phyloP scores from a whole-genome alignment of 2,113 vertebrate genomes.

The Entomyzon cyanotis region DNA sequence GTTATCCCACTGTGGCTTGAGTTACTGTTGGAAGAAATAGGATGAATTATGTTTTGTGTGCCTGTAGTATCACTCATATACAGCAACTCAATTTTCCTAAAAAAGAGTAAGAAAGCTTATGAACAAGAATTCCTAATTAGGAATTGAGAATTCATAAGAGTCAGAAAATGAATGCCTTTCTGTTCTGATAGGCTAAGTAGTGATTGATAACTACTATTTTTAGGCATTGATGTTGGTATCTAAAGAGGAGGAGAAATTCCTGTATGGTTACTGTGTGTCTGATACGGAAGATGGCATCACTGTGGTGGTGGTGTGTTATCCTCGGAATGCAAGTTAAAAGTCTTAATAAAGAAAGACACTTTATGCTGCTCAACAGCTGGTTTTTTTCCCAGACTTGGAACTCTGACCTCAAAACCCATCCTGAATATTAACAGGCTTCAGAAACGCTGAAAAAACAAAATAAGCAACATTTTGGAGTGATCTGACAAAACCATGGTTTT shows the following conservation, averaged over 20 bases:
- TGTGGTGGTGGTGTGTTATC: not conserved
- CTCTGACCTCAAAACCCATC: conserved; percentile 14
- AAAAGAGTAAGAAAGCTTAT: not conserved
- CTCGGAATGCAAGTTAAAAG: conserved; percentile 26
- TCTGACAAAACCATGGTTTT: not conserved
- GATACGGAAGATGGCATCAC: not conserved
- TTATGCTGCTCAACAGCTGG: conserved; percentile 15
- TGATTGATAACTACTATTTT: not conserved
- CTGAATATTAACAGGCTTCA: conserved; percentile 32
- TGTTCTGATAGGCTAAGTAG: not conserved
- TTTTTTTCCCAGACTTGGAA: not conserved
- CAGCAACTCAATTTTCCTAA: not conserved
- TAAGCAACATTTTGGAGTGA: not conserved
- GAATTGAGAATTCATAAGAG: not conserved
- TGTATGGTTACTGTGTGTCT: not conserved
- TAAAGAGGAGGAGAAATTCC: not conserved
- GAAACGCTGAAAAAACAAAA: not conserved
- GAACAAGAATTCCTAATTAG: not conserved
- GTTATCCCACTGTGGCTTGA: not conserved
- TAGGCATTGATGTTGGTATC: not conserved
- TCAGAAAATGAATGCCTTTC: not conserved
- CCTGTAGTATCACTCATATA: not conserved
- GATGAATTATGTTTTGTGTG: not conserved
- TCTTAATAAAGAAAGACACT: not conserved
- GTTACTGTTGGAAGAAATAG: not conserved